Conservation (phyloP, 2,888 invertebrate species). For the Campoletis raptor region DNA sequence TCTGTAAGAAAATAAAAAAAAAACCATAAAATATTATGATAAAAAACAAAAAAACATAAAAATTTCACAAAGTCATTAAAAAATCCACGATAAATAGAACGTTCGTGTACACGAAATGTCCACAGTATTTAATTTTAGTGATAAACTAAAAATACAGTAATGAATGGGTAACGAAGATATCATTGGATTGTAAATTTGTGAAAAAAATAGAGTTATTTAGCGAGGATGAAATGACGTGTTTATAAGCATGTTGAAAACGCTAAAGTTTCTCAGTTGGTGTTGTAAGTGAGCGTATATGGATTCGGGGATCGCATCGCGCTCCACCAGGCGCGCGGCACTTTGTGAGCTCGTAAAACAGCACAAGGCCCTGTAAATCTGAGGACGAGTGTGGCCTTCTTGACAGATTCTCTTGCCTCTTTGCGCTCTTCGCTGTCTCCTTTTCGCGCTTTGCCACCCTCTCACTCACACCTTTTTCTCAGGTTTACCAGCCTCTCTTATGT, state of each 20-base stretch:
- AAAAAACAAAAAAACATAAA: too few relatives aligned
- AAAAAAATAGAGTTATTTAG: conserved; percentile 78
- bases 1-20: background rate
- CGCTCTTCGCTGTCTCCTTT: conserved; percentile 67
- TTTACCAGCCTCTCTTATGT: conserved; percentile 48
- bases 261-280: conserved; percentile 46
- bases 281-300: conserved; percentile 43
- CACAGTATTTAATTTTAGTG: conserved; percentile 71
- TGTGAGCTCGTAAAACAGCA: conserved; percentile 84
- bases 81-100: conserved; percentile 3
- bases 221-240: conserved; percentile 79
- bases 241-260: conserved; percentile 75
- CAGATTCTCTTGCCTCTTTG: conserved; percentile 77
- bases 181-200: conserved; percentile 76
- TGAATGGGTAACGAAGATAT: conserved; percentile 59
- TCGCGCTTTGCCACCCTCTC: conserved; percentile 67
- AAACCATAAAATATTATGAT: background rate
- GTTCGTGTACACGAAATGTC: conserved; percentile 55
- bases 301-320: conserved; percentile 65
- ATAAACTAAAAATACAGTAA: conserved; percentile 26
- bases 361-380: conserved; percentile 83
- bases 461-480: conserved; percentile 52
- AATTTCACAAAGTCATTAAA: too few relatives aligned
- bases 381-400: conserved; percentile 81
- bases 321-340: conserved; percentile 80